These are phyloP conservation scores for Entomobrya proxima DNA, from an alignment of 2,888 invertebrate genomes.

Conservation along the genomic window DNA sequence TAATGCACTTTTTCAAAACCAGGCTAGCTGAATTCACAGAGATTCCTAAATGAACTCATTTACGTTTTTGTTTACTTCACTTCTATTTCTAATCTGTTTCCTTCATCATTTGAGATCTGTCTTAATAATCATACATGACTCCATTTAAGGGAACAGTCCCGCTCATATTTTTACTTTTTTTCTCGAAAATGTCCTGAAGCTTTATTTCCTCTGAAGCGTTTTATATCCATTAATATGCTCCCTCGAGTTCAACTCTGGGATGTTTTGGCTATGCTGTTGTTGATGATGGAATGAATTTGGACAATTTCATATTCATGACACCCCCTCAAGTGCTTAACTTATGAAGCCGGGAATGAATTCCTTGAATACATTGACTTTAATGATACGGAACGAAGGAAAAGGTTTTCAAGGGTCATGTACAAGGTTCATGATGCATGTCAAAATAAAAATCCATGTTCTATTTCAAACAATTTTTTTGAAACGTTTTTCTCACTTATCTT, in stretches of 20 bases:
- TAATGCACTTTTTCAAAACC: no score
- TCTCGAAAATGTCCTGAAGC: not conserved
- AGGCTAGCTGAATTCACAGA: not conserved
- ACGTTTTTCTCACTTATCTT: no score
- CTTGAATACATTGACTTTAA: constrained; percentile 38
- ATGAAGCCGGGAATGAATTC: not conserved
- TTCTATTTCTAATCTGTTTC: not conserved
- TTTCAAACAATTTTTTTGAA: no score
- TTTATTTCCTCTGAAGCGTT: not conserved
- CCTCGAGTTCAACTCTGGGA: not conserved
- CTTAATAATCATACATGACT: not conserved
- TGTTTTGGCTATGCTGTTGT: not conserved
- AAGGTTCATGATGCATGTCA: constrained; percentile 50
- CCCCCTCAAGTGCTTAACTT: constrained; percentile 19
- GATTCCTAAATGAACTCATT: not conserved
- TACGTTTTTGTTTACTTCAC: not conserved
- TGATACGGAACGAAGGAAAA: not conserved
- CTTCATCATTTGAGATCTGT: not conserved
- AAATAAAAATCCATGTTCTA: not conserved
- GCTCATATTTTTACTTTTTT: not conserved
- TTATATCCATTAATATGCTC: not conserved
- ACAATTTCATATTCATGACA: constrained; percentile 20
- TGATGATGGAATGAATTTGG: not conserved
- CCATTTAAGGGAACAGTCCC: not conserved
- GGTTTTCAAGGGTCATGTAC: constrained; percentile 27